These are phyloP conservation scores for Caloenas nicobarica DNA, from an alignment of 2,113 vertebrate genomes.

Conservation along the genomic window DNA sequence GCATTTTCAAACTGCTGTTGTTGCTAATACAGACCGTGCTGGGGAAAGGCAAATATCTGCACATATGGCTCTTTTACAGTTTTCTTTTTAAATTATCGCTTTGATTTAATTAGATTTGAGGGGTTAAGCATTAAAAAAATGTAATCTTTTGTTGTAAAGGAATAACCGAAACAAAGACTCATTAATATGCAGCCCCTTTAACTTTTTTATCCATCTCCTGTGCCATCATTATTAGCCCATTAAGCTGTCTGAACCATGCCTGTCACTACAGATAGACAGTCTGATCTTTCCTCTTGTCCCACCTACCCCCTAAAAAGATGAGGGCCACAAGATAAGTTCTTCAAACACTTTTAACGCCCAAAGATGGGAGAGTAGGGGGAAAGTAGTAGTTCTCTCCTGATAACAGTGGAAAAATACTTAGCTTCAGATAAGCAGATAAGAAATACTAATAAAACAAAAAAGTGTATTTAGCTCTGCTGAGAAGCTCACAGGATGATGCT, in stretches of 20 bases:
- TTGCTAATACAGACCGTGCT: slow-evolving; percentile 43
- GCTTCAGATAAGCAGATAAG: slow-evolving; percentile 41
- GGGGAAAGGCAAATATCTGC: slow-evolving; percentile 56
- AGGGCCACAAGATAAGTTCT: not conserved
- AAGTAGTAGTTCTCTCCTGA: not conserved
- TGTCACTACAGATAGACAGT: not conserved
- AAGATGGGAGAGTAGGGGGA: not conserved
- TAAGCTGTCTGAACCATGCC: not conserved
- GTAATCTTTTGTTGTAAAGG: not conserved
- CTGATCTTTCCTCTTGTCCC: not conserved
- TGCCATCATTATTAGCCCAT: not conserved
- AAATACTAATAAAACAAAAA: slow-evolving; percentile 43
- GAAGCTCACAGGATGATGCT: not conserved
- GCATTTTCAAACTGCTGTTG: slow-evolving; percentile 70
- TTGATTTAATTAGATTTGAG: slow-evolving; percentile 61
- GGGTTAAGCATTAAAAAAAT: slow-evolving; percentile 8
- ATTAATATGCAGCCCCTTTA: not conserved
- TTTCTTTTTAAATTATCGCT: slow-evolving; percentile 66
- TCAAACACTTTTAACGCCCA: not conserved
- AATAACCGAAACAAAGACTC: slow-evolving; percentile 24
- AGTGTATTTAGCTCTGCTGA: slow-evolving; percentile 8
- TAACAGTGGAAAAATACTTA: slow-evolving; percentile 21
- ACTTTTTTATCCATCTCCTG: not conserved
- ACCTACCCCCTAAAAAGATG: not conserved
- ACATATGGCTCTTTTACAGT: slow-evolving; percentile 61